Percentiles rank a stretch among this genome's conserved stretches.
phyloP scores from a whole-genome alignment of 2,797 vertebrate species.

The Coilia nasus region DNA sequence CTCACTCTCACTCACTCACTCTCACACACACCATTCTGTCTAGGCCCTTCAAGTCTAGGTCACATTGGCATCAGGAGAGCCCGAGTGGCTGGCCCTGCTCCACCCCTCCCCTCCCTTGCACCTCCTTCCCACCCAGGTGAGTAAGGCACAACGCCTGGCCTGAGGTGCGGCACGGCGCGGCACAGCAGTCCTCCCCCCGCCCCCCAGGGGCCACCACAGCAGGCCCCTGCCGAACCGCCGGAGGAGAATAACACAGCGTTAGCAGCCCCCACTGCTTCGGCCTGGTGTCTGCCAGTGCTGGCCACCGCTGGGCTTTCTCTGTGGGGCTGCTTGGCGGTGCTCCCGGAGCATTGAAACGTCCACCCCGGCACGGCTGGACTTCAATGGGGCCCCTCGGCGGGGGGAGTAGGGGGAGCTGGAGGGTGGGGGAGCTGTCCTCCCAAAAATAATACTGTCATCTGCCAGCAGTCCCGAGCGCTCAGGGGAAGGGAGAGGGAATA shows the following conservation, averaged over 20 bases:
- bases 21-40: not conserved
- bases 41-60: not conserved
- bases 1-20: not conserved
- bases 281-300: conserved; percentile 49
- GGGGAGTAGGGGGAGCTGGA: not conserved
- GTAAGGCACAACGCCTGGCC: not conserved
- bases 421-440: conserved; percentile 72
- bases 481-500: not conserved
- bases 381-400: conserved; percentile 74
- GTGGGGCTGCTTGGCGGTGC: conserved; percentile 66
- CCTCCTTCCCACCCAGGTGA: not conserved
- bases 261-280: conserved; percentile 40
- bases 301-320: conserved; percentile 50
- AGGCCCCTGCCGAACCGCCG: not conserved
- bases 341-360: conserved; percentile 75
- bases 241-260: conserved; percentile 32
- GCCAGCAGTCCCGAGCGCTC: conserved; percentile 45
- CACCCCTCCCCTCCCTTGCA: not conserved
- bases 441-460: conserved; percentile 77
- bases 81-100: not conserved
- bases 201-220: not conserved
- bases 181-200: not conserved
- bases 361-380: conserved; percentile 58
- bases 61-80: not conserved
- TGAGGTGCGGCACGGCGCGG: not conserved